A percentile compares a stretch with the other conserved stretches of the same genome.
These are phyloP conservation scores for Metallyticus violacea DNA, from an alignment of 2,888 invertebrate genomes.

Conservation along the genomic window DNA sequence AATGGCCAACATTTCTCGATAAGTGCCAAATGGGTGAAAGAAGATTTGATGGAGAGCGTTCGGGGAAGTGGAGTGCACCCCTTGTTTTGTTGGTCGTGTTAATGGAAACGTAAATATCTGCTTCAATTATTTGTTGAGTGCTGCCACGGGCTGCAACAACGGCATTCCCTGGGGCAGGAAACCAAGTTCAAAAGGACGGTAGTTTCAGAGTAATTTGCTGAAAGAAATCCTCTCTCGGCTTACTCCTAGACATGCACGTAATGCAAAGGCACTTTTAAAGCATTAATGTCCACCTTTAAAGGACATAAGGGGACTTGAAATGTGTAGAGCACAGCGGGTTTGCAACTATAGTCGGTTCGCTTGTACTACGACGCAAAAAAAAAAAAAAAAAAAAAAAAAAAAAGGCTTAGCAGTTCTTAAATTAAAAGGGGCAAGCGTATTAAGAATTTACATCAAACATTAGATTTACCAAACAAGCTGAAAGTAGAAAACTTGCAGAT, in stretches of 20 bases:
- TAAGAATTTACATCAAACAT: too few species aligned
- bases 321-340: too few species aligned
- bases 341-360: not conserved
- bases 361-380: not conserved
- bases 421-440: too few species aligned
- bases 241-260: not conserved
- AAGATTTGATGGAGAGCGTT: not conserved
- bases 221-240: not conserved
- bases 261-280: not conserved
- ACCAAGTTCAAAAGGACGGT: not conserved
- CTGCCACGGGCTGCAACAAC: not conserved
- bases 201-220: not conserved
- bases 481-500: too few species aligned
- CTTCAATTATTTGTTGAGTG: not conserved
- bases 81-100: not conserved
- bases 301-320: not conserved
- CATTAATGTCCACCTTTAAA: not conserved
- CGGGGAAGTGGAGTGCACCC: too few species aligned
- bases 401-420: too few species aligned
- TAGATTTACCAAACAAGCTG: too few species aligned
- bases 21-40: not conserved
- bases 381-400: too few species aligned
- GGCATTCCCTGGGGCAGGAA: not conserved
- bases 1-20: too few species aligned
- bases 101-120: not conserved